Percentiles rank a stretch among this genome's conserved stretches.
Conservation (phyloP, 1,140 invertebrate species). For the Papilio machaon region DNA sequence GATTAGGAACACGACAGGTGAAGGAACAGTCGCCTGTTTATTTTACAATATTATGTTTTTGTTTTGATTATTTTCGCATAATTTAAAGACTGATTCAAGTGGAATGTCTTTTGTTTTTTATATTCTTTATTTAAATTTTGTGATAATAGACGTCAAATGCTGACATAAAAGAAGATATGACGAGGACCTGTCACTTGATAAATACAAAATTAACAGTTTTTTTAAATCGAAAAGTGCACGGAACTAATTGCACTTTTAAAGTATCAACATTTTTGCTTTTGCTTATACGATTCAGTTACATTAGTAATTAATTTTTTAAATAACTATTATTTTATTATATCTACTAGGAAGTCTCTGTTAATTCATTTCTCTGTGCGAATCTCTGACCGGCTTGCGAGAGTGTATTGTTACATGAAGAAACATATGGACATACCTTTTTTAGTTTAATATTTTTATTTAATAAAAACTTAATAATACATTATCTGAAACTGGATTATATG, state of each 20-base stretch:
- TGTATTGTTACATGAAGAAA: slow-evolving; percentile 22
- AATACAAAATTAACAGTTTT: too few species aligned
- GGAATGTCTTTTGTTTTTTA: neutral
- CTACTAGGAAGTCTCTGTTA: neutral
- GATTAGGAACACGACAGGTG: slow-evolving; percentile 49
- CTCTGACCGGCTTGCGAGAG: slow-evolving; percentile 28
- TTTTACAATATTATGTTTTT: slow-evolving; percentile 15
- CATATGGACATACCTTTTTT: slow-evolving; percentile 22
- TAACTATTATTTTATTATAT: too few species aligned
- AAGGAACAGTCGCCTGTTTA: neutral
- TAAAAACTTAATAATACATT: neutral
- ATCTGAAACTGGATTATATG: too few species aligned
- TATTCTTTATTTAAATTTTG: neutral
- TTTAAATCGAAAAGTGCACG: too few species aligned
- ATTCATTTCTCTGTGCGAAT: slow-evolving; percentile 11
- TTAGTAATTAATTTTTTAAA: too few species aligned
- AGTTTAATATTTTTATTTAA: neutral
- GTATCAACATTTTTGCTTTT: too few species aligned
- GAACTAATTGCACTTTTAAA: too few species aligned
- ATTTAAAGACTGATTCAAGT: neutral
- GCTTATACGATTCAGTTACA: too few species aligned
- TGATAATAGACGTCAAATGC: neutral
- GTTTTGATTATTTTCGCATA: neutral
- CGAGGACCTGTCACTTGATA: too few species aligned
- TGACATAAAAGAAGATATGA: neutral